Percentiles rank a stretch among this genome's conserved stretches.
Evolutionary conservation across 2,113 vertebrate genomes (phyloP).

Genomic region (Globicephala melas): DNA sequence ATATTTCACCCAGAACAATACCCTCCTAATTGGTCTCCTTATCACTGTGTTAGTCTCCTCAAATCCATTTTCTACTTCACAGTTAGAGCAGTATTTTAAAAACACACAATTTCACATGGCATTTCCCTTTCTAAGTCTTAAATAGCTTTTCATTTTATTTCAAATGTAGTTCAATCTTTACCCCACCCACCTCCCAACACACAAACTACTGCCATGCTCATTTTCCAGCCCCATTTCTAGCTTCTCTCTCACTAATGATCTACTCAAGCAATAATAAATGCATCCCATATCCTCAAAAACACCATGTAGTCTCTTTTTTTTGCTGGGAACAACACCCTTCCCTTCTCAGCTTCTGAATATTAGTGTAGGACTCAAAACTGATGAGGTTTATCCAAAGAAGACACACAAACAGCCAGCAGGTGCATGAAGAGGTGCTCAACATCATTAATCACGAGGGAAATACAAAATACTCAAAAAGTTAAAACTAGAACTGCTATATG

Average conservation of each 20-base stretch:
- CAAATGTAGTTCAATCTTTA: background rate
- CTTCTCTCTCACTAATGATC: background rate
- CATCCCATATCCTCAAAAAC: background rate
- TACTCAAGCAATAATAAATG: background rate
- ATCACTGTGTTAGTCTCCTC: background rate
- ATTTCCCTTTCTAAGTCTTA: background rate
- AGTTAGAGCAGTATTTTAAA: constrained; percentile 4
- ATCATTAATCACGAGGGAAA: background rate
- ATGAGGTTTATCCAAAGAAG: background rate
- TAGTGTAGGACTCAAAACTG: background rate
- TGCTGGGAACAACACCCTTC: background rate
- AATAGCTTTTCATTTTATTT: background rate
- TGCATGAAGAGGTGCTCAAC: background rate
- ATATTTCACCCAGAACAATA: background rate
- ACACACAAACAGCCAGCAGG: background rate
- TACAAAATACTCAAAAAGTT: background rate
- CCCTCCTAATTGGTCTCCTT: background rate
- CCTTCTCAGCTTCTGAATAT: background rate
- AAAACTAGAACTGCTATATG: background rate
- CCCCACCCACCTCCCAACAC: background rate
- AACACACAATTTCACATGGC: background rate
- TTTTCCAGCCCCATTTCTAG: background rate
- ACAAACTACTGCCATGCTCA: background rate
- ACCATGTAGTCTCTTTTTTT: background rate
- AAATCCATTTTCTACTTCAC: constrained; percentile 2